These are phyloP conservation scores for Ariolimax columbianus DNA, from an alignment of 2,888 invertebrate genomes.

Conservation along the genomic window DNA sequence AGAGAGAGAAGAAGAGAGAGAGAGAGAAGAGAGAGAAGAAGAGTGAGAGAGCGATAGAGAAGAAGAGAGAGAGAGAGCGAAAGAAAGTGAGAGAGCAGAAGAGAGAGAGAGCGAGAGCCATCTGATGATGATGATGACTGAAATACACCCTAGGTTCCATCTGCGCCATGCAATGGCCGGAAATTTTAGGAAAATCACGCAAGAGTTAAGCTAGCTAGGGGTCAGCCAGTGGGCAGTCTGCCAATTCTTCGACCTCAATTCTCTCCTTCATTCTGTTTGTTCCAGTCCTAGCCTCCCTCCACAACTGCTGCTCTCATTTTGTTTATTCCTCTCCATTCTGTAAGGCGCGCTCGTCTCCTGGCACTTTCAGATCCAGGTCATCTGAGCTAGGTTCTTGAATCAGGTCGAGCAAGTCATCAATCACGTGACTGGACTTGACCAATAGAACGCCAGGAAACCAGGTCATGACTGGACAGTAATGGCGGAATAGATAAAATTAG, in stretches of 20 bases:
- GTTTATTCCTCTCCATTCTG: not conserved
- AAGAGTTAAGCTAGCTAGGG: not conserved
- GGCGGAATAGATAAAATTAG: not conserved
- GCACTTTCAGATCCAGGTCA: slow-evolving; percentile 18
- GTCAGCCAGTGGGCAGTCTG: slow-evolving; percentile 23
- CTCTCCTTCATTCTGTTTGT: not conserved
- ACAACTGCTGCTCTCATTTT: not conserved
- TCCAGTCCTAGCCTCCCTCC: not conserved
- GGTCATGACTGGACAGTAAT: slow-evolving; percentile 5
- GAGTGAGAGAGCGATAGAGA: not conserved
- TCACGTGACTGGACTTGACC: slow-evolving; percentile 20
- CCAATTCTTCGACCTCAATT: slow-evolving; percentile 13
- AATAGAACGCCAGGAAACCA: slow-evolving; percentile 3
- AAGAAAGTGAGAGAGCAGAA: no score
- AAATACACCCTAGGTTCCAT: no score
- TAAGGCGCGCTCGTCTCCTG: no score
- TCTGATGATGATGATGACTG: no score
- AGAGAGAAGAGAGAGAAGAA: not conserved
- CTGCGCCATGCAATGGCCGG: no score
- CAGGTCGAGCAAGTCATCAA: slow-evolving; percentile 25
- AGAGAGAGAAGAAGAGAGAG: not conserved
- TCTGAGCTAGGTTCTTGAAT: not conserved
- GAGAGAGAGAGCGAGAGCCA: not conserved
- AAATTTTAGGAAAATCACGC: not conserved
- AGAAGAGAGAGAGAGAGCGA: no score